These are phyloP conservation scores for Donacobius atricapilla DNA, from an alignment of 2,113 vertebrate species.

Conservation along the genomic window DNA sequence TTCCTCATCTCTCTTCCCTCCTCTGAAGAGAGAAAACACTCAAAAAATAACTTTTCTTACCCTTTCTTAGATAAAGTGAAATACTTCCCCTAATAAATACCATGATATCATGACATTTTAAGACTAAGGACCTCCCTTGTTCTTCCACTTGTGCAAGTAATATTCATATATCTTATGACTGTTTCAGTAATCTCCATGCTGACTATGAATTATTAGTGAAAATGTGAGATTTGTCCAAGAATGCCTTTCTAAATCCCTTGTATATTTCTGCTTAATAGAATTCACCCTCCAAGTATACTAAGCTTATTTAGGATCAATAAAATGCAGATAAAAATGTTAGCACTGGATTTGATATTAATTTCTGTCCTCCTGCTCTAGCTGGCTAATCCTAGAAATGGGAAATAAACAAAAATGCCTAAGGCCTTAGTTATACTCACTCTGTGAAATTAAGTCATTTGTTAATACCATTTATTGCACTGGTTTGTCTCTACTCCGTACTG, in stretches of 20 bases:
- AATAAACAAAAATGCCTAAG: background rate
- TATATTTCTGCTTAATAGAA: background rate
- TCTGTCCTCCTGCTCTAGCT: background rate
- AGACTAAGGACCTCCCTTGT: background rate
- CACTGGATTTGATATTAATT: background rate
- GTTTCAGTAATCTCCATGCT: background rate
- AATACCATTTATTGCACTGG: background rate
- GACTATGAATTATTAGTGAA: background rate
- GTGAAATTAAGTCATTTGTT: background rate
- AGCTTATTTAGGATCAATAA: background rate
- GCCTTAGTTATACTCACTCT: background rate
- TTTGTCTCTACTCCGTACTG: background rate
- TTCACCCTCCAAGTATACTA: background rate
- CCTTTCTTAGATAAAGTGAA: background rate
- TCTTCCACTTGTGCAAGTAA: background rate
- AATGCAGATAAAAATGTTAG: background rate
- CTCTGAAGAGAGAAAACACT: background rate
- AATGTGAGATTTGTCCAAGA: background rate
- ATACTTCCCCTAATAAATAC: background rate
- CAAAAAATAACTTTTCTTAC: background rate
- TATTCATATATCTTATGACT: background rate
- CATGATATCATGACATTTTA: background rate
- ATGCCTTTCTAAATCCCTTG: background rate
- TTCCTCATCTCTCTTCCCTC: background rate
- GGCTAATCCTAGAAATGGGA: background rate